Evolutionary conservation across 2,888 invertebrate genomes (phyloP).

Genomic region (Trimorus sp.): DNA sequence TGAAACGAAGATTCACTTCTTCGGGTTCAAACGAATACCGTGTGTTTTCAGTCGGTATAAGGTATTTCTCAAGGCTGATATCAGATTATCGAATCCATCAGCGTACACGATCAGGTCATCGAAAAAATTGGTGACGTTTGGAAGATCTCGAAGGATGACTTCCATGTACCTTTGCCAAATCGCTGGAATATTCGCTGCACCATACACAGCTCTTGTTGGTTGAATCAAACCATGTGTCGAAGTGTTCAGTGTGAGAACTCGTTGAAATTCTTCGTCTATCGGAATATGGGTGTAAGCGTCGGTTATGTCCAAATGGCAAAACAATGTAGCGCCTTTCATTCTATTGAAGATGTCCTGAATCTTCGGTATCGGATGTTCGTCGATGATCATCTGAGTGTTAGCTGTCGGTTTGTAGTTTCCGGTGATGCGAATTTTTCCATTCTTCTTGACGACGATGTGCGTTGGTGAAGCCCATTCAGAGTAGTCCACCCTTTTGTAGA

Average conservation of each 20-base stretch:
- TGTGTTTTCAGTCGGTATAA: slow-evolving; percentile 15
- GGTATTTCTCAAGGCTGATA: background rate
- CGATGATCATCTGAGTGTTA: slow-evolving; percentile 36
- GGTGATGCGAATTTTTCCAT: slow-evolving; percentile 29
- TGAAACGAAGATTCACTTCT: slow-evolving; percentile 25
- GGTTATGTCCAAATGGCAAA: slow-evolving; percentile 13
- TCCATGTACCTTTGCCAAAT: slow-evolving; percentile 40
- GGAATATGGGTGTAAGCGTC: slow-evolving; percentile 12
- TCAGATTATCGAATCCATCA: slow-evolving; percentile 7
- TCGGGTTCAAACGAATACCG: slow-evolving; percentile 18
- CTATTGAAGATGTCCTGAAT: slow-evolving; percentile 14
- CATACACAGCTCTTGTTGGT: slow-evolving; percentile 30
- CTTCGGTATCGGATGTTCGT: slow-evolving; percentile 44
- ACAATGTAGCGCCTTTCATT: slow-evolving; percentile 4
- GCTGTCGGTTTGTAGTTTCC: slow-evolving; percentile 24
- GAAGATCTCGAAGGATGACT: slow-evolving; percentile 15
- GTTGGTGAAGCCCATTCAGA: slow-evolving; percentile 45
- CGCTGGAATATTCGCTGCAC: slow-evolving; percentile 14
- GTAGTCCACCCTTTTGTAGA: slow-evolving; percentile 21
- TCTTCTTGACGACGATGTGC: slow-evolving; percentile 22
- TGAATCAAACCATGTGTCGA: slow-evolving; percentile 5
- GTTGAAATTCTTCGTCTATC: slow-evolving; percentile 20
- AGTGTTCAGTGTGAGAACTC: slow-evolving; percentile 39
- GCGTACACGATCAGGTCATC: slow-evolving; percentile 35
- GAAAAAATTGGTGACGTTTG: slow-evolving; percentile 39